Percentiles rank a stretch among this genome's conserved stretches.
These are phyloP conservation scores for Caenorhabditis tropicalis DNA, from an alignment of 1,140 invertebrate species.

Conservation along the genomic window DNA sequence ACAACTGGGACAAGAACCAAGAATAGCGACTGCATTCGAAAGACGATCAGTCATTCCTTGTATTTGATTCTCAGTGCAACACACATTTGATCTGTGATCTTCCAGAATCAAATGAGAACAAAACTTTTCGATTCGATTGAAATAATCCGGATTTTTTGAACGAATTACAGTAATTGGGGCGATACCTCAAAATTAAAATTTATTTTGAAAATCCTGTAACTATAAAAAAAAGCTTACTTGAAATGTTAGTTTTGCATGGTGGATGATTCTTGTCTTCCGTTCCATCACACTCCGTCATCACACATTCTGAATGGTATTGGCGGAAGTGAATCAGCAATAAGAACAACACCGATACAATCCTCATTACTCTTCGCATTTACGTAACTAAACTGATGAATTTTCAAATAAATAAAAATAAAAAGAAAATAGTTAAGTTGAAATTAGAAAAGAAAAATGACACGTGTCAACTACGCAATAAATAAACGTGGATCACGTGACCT, in stretches of 20 bases:
- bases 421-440: too few relatives aligned
- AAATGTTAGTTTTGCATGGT: not conserved
- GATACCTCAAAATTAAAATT: not conserved
- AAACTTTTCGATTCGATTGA: not conserved
- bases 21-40: not conserved
- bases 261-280: not conserved
- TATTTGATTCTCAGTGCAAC: not conserved
- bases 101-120: not conserved
- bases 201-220: not conserved
- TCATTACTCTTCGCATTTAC: not conserved
- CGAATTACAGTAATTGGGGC: not conserved
- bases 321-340: not conserved
- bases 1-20: conserved; percentile 12
- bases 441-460: not conserved
- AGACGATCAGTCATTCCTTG: not conserved
- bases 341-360: not conserved
- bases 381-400: not conserved
- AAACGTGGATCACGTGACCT: not conserved
- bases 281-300: conserved; percentile 12
- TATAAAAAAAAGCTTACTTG: not conserved
- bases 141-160: not conserved
- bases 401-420: not conserved
- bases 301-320: not conserved
- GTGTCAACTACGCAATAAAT: not conserved
- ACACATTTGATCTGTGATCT: not conserved